Percentiles rank a stretch among this genome's conserved stretches.
These are phyloP conservation scores for Bradypodion ventrale DNA, from an alignment of 2,797 vertebrate genomes.

Conservation along the genomic window DNA sequence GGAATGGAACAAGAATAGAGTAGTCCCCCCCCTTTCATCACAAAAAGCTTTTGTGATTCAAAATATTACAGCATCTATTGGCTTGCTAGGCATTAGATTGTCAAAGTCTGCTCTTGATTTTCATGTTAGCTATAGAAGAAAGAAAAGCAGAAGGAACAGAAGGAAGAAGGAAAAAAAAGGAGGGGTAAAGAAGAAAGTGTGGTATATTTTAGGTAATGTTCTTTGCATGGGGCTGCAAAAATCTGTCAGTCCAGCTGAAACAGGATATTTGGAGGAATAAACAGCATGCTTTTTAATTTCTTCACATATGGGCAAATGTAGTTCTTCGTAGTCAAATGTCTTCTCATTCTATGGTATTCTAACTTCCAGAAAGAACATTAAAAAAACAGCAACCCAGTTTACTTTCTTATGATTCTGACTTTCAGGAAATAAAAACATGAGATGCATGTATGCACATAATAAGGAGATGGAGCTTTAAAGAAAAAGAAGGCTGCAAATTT, in stretches of 20 bases:
- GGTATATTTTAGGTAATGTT: not conserved
- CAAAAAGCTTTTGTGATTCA: not conserved
- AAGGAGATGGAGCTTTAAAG: not conserved
- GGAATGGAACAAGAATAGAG: not conserved
- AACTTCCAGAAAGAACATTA: not conserved
- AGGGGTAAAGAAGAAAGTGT: not conserved
- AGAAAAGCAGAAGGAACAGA: too few relatives aligned
- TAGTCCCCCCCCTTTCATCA: not conserved
- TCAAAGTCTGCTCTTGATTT: not conserved
- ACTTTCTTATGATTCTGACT: accelerated
- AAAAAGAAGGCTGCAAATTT: constrained; percentile 58
- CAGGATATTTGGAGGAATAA: not conserved
- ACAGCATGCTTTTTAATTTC: not conserved
- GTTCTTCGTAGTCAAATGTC: constrained; percentile 16
- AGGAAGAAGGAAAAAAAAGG: not conserved
- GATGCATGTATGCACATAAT: accelerated
- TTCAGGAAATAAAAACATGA: accelerated
- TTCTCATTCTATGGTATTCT: not conserved
- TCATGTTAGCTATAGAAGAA: not conserved
- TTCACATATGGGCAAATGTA: constrained; percentile 30
- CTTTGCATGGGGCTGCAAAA: not conserved
- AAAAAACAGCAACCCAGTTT: not conserved
- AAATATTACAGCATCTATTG: not conserved
- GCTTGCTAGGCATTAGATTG: not conserved
- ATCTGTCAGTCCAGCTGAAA: not conserved